Base-by-base conservation (phyloP, 2,888 invertebrate genomes). In the Itoplectis maculator region DNA sequence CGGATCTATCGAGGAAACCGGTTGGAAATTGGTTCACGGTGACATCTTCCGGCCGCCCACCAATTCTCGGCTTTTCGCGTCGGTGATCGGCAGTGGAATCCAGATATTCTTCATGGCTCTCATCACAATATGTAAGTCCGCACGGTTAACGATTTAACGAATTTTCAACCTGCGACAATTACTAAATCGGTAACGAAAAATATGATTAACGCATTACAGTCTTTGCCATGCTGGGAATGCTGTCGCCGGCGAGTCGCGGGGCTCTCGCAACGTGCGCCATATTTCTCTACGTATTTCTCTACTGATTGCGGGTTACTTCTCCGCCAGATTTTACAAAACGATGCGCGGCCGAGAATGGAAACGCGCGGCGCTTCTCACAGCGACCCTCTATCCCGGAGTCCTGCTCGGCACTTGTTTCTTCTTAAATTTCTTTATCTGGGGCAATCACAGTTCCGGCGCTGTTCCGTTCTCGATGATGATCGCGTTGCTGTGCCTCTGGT, bases 381-480 rank as follows among this genome's bases (percentile, higher is more conserved):
- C 98, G 1, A 97, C 97, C 0, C 94, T 99, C 2, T 99, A 98
- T 93, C 99, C 99, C 15, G 97, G 97, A 35, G 95, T 98, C 87
- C 97, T 99, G 29, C 98, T 98, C 91, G 96, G 96, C 45, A 96
- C 97, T 45, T 97, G 98, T 87, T 99, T 99, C 94, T 95, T 99
- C 90, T 94, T 99, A 85, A 99, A 99, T 93, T 99, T 99, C 93
- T 99, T 99, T 93, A 98, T 99, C 87, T 98, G 99, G 98, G 98
- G 98, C 78, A 98, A 99, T 93, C 97, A 97, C 89, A 99, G 98
- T 63, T 98, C 98, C 89, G 99, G 99, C 20, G 99, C 99, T 37
- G 99, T 99, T 11, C 99, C 99, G n/a, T 99, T 99, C 93, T 96
- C 97, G 6, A 99, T 99, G 0, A 99, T 99, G 99, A 94, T 99